Base-by-base conservation (phyloP, 2,797 vertebrate genomes). In the Typhlichthys subterraneus region DNA sequence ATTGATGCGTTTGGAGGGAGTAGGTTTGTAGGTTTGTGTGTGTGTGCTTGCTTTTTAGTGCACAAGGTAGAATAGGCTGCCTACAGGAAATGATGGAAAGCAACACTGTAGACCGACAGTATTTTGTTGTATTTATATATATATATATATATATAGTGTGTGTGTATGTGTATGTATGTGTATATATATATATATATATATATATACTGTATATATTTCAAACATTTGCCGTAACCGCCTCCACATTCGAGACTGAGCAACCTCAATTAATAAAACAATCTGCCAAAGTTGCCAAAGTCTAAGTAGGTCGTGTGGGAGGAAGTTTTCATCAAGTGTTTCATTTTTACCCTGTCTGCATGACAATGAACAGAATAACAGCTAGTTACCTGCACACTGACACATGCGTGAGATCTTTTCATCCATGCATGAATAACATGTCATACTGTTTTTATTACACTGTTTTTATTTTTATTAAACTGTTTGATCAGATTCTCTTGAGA, bases 1-100 rank as follows among this genome's bases (percentile, higher is more conserved):
- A 66, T 81, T 77, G 75, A 76, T 70, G 61, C 62, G 64, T 81
- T 86, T 73, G 13, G 65, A 85, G 69, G 75, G 63, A 55, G 53
- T 71, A 38, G 33, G 33, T 38, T 5, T 38, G 33, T 38, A 8
- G 5, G 33, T 38, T 1, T 38, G 33, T 38, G 33, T 38, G 33
- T 38, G 33, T 38, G 33, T 38, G 17, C 45, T 19, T 72, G 8
- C 13, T 67, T 73, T 15, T 50, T 53, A 6, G 45, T 64, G 14
- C 57, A 9, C 53, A 57, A 63, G 66, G 53, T 45, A 53, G 56
- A 61, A 71, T 55, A 65, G 58, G 55, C 47, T 61, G 15, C 56
- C 29, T 68, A 70, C 59, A 72, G 47, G 66, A 9, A 49, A 8
- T 45, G 52, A 42, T 59, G 15, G 13, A 13, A n/a, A 72, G 54